Base-by-base conservation (phyloP, 37 sponge, comb jelly and placozoan species). In the Ephydatia muelleri region DNA sequence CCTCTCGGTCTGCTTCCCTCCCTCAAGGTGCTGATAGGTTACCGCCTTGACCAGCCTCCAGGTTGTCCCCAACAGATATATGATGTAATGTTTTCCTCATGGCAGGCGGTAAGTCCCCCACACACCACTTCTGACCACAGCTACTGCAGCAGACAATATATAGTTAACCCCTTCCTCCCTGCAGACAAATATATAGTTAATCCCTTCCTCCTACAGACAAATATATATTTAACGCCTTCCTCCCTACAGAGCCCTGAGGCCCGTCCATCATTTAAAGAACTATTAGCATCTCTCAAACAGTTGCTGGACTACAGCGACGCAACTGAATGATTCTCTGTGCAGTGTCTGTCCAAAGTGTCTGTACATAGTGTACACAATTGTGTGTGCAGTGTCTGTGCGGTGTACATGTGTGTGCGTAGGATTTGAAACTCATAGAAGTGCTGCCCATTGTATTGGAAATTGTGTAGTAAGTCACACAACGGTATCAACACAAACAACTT, bases 11-110 rank as follows among this genome's bases (percentile, higher is more conserved):
- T 72, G 37, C 3, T 1, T 21, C 68, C 75, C 11, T 65, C 27
- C 31, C 19, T 82, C 0, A 66, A 93, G 94, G 94, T 96, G 4
- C 78, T 97, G 33, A 87, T 80, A 57, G 97, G 97, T 16, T 94
- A 97, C 72, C 83, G 95, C 67, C 71, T 97, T 34, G 95, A 95
- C 13, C 79, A 70, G 40, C 95, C 97, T 6, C 65, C 78, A 35
- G 28, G 8, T 14, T 97, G 97, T 80, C 92, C 90, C 3, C 81
- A 39, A 25, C 80, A 84, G 67, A 88, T 97, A 1, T 94, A 97
- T 64, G 49, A 83, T 0, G 36, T 94, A 4, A 92, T 97, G 95
- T 65, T 26, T 31, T 85, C 70, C 26, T 82, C 87, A 27, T 97
- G 97, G 97, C 79, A 65, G n/a, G 83, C 88, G 70, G 97, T 97